These are phyloP conservation scores for Deroplatys truncata DNA, from an alignment of 2,888 invertebrate species.

Conservation along the genomic window DNA sequence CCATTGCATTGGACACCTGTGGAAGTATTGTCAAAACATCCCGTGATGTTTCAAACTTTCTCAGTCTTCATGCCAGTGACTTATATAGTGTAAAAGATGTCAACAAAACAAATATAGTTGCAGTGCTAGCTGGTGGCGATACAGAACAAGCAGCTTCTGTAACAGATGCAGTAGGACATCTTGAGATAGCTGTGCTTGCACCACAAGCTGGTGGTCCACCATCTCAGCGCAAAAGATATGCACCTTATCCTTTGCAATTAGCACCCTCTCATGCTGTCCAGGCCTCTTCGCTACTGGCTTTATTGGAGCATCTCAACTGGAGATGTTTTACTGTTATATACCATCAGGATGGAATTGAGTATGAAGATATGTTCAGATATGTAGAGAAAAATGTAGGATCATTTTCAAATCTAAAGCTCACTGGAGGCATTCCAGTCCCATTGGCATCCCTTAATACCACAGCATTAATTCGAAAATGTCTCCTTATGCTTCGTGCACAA, in stretches of 20 bases:
- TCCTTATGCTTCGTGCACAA: conserved; percentile 8
- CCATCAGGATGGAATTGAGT: conserved; percentile 29
- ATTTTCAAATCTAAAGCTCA: neutral
- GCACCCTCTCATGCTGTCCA: conserved; percentile 25
- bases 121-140: conserved; percentile 29
- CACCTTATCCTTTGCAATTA: conserved; percentile 32
- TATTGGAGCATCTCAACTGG: conserved; percentile 23
- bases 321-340: conserved; percentile 27
- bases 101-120: conserved; percentile 9
- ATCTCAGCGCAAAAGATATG: conserved; percentile 25
- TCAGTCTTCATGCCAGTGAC: conserved; percentile 13
- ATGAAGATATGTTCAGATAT: conserved; percentile 29
- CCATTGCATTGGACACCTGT: conserved; percentile 38
- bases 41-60: conserved; percentile 30
- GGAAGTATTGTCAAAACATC: conserved; percentile 33
- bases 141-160: conserved; percentile 27
- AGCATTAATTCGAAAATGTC: neutral
- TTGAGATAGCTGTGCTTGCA: conserved; percentile 29
- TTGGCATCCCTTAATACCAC: conserved; percentile 10
- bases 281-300: conserved; percentile 19
- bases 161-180: conserved; percentile 27
- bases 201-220: conserved; percentile 29
- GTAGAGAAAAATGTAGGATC: conserved; percentile 17
- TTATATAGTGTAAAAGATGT: neutral
- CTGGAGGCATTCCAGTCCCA: conserved; percentile 1